These are phyloP conservation scores for Montipora foliosa DNA, from an alignment of 64 coral and sea anemone species.

Conservation along the genomic window DNA sequence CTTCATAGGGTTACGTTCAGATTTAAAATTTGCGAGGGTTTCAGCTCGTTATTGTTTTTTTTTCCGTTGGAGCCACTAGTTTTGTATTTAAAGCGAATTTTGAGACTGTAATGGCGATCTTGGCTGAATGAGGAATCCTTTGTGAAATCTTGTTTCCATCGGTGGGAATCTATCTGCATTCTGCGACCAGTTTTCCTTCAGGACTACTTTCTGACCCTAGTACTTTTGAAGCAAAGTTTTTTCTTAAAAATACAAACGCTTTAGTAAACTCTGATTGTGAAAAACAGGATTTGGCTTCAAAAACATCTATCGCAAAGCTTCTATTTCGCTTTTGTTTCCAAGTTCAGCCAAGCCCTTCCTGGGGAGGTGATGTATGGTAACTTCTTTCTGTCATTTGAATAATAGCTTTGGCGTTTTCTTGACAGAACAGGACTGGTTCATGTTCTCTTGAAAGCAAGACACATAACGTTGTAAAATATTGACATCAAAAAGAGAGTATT, in stretches of 20 bases:
- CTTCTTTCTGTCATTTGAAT: neutral
- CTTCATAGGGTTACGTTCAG: neutral
- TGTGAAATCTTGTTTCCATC: too few species aligned
- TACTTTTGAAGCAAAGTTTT: neutral
- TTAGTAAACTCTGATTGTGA: neutral
- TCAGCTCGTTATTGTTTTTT: neutral
- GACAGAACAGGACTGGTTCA: constrained; percentile 4
- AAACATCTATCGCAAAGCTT: neutral
- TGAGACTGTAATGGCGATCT: too few species aligned
- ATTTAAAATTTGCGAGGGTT: neutral
- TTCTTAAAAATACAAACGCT: neutral
- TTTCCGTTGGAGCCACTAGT: too few species aligned
- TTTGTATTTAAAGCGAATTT: too few species aligned
- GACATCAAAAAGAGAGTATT: constrained; percentile 21
- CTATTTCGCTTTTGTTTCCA: neutral
- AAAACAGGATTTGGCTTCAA: neutral
- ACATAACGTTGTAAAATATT: constrained; percentile 39
- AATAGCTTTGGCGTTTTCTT: neutral
- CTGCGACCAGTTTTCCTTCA: too few species aligned
- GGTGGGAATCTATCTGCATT: too few species aligned
- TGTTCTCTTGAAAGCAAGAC: constrained; percentile 15
- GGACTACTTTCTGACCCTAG: too few species aligned
- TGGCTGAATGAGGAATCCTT: too few species aligned
- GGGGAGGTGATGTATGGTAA: neutral
- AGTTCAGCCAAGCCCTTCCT: too few species aligned